A percentile compares a stretch with the other conserved stretches of the same genome.
These are phyloP conservation scores for Propsilocerus akamusi DNA, from an alignment of 1,140 invertebrate species.

Conservation along the genomic window DNA sequence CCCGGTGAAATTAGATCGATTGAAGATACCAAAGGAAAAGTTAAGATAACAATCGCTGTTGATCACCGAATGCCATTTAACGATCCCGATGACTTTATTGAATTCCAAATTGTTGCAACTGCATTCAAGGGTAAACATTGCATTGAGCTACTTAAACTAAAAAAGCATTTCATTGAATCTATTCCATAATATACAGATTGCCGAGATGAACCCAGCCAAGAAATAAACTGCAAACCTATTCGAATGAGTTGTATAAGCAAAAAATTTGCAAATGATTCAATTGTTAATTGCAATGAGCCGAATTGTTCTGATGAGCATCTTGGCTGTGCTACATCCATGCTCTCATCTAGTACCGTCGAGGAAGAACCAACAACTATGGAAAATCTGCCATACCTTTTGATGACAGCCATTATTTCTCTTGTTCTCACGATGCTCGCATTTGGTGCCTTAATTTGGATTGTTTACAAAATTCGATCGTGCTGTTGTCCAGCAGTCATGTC, in stretches of 20 bases:
- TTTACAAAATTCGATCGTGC: constrained; percentile 23
- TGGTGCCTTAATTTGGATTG: constrained; percentile 21
- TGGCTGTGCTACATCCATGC: neutral
- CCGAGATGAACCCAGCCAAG: neutral
- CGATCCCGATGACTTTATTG: neutral
- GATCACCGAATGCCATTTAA: neutral
- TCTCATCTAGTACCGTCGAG: neutral
- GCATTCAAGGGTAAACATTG: no score
- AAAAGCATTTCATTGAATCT: no score
- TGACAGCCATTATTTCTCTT: constrained; percentile 21
- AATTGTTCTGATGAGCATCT: neutral
- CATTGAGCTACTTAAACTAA: no score
- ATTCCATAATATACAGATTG: no score
- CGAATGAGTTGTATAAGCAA: neutral
- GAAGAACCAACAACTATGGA: neutral
- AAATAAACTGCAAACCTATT: neutral
- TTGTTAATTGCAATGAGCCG: neutral
- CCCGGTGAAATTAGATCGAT: neutral
- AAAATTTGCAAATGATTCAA: neutral
- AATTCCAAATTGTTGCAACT: neutral
- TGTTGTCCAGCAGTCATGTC: neutral
- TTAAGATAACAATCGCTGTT: neutral
- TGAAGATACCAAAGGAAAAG: neutral
- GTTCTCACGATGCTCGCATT: constrained; percentile 23
- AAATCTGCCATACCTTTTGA: constrained; percentile 17